Conservation (phyloP, 2,797 vertebrate species). For the Urocyon cinereoargenteus region DNA sequence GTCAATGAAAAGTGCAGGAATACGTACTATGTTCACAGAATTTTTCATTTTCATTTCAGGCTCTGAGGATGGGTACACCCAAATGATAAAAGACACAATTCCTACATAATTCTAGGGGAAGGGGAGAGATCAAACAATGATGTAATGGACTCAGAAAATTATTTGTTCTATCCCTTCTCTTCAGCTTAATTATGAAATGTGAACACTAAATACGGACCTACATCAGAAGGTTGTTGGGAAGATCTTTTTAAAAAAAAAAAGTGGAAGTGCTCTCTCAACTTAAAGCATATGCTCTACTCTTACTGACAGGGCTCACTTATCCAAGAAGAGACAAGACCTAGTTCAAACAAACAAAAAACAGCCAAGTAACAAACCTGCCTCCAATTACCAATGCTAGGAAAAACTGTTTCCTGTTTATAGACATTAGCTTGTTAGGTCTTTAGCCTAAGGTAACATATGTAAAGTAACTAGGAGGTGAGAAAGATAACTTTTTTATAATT, state of each 20-base stretch:
- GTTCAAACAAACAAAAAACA: background rate
- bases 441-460: conserved; percentile 14
- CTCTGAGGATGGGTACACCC: background rate
- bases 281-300: background rate
- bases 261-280: background rate
- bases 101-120: background rate
- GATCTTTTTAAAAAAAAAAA: background rate
- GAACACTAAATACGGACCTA: background rate
- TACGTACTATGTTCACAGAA: background rate
- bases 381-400: background rate
- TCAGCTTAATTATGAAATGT: background rate
- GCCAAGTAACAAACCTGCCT: background rate
- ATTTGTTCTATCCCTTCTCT: background rate
- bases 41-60: conserved; percentile 28
- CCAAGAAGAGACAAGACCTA: background rate
- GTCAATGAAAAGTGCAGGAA: background rate
- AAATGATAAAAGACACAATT: background rate
- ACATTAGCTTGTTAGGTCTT: background rate
- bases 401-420: background rate
- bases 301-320: background rate
- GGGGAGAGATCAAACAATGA: background rate
- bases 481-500: conserved; percentile 54
- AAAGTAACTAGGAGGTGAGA: conserved; percentile 49
- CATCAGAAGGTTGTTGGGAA: background rate
- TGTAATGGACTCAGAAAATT: background rate